These are phyloP conservation scores for Tokudaia tokunoshimensis DNA, from an alignment of 2,797 vertebrate genomes.

Conservation along the genomic window DNA sequence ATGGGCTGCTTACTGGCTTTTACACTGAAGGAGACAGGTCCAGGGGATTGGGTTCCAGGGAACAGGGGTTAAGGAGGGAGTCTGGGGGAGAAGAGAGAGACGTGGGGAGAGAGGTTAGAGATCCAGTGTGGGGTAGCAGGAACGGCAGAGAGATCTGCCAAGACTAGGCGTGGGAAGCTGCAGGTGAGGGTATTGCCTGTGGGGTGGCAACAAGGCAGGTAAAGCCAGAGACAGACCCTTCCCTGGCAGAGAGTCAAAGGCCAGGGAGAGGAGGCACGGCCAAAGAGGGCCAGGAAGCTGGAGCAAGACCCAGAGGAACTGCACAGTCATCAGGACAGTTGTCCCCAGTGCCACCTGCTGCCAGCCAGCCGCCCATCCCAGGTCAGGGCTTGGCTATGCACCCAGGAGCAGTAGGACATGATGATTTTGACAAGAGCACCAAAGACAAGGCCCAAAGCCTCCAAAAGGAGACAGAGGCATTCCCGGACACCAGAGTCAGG, in stretches of 20 bases:
- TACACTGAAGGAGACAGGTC: not conserved
- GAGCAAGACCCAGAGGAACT: not conserved
- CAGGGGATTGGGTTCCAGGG: not conserved
- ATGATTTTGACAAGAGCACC: not conserved
- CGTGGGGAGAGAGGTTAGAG: fast-evolving
- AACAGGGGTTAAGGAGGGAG: not conserved
- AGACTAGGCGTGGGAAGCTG: fast-evolving
- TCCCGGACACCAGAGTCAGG: not conserved
- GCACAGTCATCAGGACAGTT: not conserved
- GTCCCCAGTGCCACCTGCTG: not conserved
- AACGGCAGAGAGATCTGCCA: fast-evolving
- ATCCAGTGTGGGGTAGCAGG: not conserved
- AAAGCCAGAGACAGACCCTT: not conserved
- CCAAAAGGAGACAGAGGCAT: not conserved
- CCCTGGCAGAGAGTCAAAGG: not conserved
- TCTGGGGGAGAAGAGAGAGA: not conserved
- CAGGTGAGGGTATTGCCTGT: not conserved
- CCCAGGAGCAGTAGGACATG: not conserved
- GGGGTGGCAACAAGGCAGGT: not conserved
- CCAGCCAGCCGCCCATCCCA: not conserved
- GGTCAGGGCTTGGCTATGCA: not conserved
- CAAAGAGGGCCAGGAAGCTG: not conserved
- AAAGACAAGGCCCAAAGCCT: not conserved
- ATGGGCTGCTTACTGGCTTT: not conserved
- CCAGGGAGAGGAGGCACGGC: not conserved